Conservation (phyloP, 2,113 vertebrate species). For the Myiopsitta monachus region DNA sequence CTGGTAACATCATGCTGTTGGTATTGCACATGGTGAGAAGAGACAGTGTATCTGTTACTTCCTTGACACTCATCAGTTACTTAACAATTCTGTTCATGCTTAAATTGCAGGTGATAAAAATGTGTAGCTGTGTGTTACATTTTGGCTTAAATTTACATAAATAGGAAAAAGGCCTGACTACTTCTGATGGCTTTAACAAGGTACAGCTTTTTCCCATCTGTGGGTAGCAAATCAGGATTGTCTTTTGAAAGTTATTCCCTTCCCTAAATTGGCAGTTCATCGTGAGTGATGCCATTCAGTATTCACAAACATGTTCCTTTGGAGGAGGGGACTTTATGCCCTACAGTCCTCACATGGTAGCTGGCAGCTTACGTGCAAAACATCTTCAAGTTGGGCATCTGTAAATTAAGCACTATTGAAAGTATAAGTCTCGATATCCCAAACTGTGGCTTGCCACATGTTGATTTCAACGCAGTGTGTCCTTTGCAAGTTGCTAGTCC, state of each 20-base stretch:
- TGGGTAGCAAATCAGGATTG: not conserved
- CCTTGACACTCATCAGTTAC: not conserved
- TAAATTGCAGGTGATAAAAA: constrained; percentile 4
- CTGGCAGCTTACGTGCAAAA: not conserved
- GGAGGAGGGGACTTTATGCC: not conserved
- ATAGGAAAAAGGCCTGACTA: not conserved
- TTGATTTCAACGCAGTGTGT: not conserved
- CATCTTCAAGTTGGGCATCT: not conserved
- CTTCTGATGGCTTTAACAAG: not conserved
- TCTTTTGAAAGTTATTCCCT: not conserved
- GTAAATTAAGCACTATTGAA: not conserved
- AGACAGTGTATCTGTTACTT: constrained; percentile 13
- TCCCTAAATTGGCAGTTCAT: not conserved
- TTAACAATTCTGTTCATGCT: constrained; percentile 40
- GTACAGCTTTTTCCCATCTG: not conserved
- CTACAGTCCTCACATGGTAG: not conserved
- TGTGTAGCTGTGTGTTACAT: not conserved
- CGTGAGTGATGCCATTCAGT: not conserved
- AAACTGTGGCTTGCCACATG: not conserved
- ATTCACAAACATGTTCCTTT: not conserved
- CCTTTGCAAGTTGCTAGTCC: not conserved
- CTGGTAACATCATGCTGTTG: not conserved
- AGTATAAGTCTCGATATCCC: not conserved
- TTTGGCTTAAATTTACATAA: not conserved
- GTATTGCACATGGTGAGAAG: not conserved